Base-by-base conservation (phyloP, 2,888 invertebrate species). In the Pammene fasciana region DNA sequence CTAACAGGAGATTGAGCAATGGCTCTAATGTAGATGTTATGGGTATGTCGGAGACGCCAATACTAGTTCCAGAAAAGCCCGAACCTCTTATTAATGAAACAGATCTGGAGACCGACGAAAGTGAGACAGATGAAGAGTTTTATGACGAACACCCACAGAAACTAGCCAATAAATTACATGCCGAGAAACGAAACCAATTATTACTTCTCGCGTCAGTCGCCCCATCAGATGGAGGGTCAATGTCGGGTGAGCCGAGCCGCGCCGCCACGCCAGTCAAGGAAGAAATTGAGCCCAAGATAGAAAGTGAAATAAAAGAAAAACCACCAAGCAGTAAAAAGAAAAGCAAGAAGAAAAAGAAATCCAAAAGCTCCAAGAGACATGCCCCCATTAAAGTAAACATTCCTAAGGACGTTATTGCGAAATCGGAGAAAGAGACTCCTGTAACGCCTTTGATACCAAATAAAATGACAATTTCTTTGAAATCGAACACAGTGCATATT, bases 121-220 rank as follows among this genome's bases (percentile, higher is more conserved):
- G 96, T 60, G 96, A 96, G 73, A 97, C 97, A 0, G 97, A 97
- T 84, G 97, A 97, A 88, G 97, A 97, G 76, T 97, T 97, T 85
- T 97, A 97, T 82, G 97, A 97, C 82, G 94, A 96, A 78, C 94
- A 97, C 85, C 97, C 97, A 0, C 96, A 97, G 77, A 94, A 93
- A 78, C 85, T 96, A 71, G 96, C 96, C 1, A 95, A 94, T 74
- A 96, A 96, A 82, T 77, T 96, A 65, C 84, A 96, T 59, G 95
- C 95, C 11, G 96, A 97, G 79, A 97, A 97, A 83, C 94, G 96
- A 5, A 95, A 95, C 75, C 95, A 95, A 74, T 82, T 96, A 65
- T 83, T 96, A 81, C 86, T 94, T 62, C 84, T 94, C 41, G 94
- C 95, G 0, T 94, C 94, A 2, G 93, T 94, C 8, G 94, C 94